Evolutionary conservation across 2,888 invertebrate genomes (phyloP), one percentile per base, ranked within the genome.

Genomic region (Pemphredon lugubris): DNA sequence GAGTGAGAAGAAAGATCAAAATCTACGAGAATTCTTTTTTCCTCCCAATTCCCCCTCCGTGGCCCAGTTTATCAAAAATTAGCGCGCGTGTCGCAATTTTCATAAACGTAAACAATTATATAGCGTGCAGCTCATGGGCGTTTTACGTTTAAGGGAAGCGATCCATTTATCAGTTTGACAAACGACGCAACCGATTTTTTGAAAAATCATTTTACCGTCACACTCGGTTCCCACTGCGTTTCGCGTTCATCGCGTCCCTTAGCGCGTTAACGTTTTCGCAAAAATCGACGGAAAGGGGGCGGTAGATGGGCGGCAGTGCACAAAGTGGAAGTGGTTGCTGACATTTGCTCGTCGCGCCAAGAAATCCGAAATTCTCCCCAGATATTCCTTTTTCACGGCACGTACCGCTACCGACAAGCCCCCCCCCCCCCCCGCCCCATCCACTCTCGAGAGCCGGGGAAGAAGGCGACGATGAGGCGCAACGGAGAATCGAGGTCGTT

Each of bases 331-430:
- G 48, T 16, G 59, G 32, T 53, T 64, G 73, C 70, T 74, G 81
- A 80, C 75, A 66, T 66, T 72, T 68, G 73, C 50, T 60, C 63
- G 67, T 66, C 75, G 75, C 67, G 70, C 73, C 73, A 75, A 73
- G 77, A 80, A 79, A 77, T 80, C 75, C 77, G 75, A 80, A 79
- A 77, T 80, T 73, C 67, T 60, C 61, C n/a, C 47, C 63, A 55
- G 70, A 72, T 73, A 79, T 79, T 79, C 69, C 69, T 79, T 80
- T 80, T 79, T 77, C 80, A 72, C 61, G 66, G 77, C 80, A 80
- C 79, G 79, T 79, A 80, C 59, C 65, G 44, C 55, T 53, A 39
- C 59, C 63, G 61, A 53, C 67, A 47, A 20, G 68, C 60, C 60
- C 78, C 40, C 55, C 75, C 60, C 57, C 65, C 39, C 57, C 34